Percentiles rank a stretch among this genome's conserved stretches.
These are phyloP conservation scores for Paracanthobrama guichenoti DNA, from an alignment of 2,113 vertebrate genomes.

Conservation along the genomic window DNA sequence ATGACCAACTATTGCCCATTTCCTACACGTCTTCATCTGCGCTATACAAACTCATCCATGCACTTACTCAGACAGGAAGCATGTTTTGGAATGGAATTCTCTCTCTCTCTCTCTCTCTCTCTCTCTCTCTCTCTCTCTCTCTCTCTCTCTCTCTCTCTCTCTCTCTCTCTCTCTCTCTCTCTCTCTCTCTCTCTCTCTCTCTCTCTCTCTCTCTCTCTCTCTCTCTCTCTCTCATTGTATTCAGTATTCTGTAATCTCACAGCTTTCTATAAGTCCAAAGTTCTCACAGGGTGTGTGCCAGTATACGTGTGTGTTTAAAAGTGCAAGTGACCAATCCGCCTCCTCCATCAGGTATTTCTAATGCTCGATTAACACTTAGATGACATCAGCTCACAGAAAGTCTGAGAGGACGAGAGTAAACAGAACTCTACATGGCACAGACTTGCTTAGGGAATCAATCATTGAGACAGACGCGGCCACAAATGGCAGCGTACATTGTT, in stretches of 20 bases:
- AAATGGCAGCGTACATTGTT: constrained; percentile 3
- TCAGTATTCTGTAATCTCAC: constrained; percentile 48
- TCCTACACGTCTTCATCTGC: not conserved
- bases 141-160: not conserved
- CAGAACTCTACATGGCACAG: constrained; percentile 54
- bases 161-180: not conserved
- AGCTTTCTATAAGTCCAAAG: constrained; percentile 60
- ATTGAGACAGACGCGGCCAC: constrained; percentile 42
- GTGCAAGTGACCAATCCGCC: constrained; percentile 55
- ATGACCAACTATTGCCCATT: not conserved
- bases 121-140: not conserved
- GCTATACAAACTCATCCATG: not conserved
- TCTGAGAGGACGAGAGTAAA: constrained; percentile 65
- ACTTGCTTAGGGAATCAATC: constrained; percentile 57
- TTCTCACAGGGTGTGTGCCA: constrained; percentile 59
- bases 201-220: not conserved
- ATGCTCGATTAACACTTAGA: constrained; percentile 61
- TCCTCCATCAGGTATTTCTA: constrained; percentile 53
- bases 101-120: not conserved
- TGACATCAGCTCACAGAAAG: constrained; percentile 59
- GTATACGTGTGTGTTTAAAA: constrained; percentile 48
- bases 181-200: not conserved
- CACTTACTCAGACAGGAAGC: constrained; percentile 6
- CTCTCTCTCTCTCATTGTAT: constrained; percentile 37
- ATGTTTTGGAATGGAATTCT: constrained; percentile 20